Base-by-base conservation (phyloP, 92 coral and sea anemone genomes). In the Porites cylindrica region DNA sequence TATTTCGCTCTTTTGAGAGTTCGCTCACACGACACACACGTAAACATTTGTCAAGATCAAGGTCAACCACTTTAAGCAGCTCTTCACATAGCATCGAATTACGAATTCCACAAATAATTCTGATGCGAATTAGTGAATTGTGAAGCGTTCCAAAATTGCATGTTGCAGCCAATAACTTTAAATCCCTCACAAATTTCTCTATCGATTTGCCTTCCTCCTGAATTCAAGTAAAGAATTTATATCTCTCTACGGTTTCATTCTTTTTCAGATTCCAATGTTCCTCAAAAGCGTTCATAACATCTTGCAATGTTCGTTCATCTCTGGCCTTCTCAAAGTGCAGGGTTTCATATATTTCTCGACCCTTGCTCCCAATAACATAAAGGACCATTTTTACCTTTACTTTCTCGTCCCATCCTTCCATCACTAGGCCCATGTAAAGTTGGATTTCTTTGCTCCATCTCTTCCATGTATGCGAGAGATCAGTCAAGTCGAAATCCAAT, bases 201-300 rank as follows among this genome's bases (percentile, higher is more conserved):
- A 29, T 29, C 32, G 32, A 29, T 29, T 29, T 2, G 4, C 32
- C 3, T 29, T 29, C 32, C 73, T 91, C 92, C 56, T 92, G 90
- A 60, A 66, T 74, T 13, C 86, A 59, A 7, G 78, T 92, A 77
- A 85, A 81, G 65, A 92, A 86, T 74, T 71, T 86, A 81, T 85
- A 84, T 18, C 91, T 18, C 91, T 89, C 90, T 6, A 86, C 78
- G 5, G 93, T 92, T 67, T 85, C 88, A 51, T 89, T 92, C 77
- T 54, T 76, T 70, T 85, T 88, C 52, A 86, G 95, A 75, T 92
- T 80, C 65, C 93, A 81, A 77, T 88, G 82, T 19, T 85, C 80
- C 47, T 80, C 87, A 61, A 91, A 88, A 38, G 89, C 64, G 63
- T 66, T 23, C 50, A 91, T n/a, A 24, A 58, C 70, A 13, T 29